A percentile compares a stretch with the other conserved stretches of the same genome.
These are phyloP conservation scores for Malacoctenus gilli DNA, from an alignment of 2,797 vertebrate species.

Conservation along the genomic window DNA sequence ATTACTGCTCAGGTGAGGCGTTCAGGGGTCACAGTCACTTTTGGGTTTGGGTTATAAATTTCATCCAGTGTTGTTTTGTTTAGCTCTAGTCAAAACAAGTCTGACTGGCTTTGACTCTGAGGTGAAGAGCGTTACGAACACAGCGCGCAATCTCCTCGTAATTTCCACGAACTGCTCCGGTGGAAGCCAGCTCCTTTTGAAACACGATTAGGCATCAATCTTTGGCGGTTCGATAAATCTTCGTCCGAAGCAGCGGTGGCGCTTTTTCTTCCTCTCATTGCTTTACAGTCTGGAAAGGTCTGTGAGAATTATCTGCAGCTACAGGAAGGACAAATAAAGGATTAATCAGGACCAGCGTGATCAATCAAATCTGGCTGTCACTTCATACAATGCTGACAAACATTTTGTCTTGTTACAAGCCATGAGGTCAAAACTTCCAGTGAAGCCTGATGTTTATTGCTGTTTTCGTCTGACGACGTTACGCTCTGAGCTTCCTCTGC, in stretches of 20 bases:
- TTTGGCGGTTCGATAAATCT: slow-evolving; percentile 58
- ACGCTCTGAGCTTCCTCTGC: no score
- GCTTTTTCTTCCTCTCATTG: slow-evolving; percentile 36
- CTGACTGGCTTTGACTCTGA: slow-evolving; percentile 36
- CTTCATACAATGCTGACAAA: slow-evolving; percentile 24
- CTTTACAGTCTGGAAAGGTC: slow-evolving; percentile 20
- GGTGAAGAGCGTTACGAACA: slow-evolving; percentile 32
- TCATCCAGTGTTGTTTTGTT: slow-evolving; percentile 4
- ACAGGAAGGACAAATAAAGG: slow-evolving; percentile 13
- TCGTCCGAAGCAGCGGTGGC: slow-evolving; percentile 27
- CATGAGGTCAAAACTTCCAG: slow-evolving; percentile 10
- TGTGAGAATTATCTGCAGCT: slow-evolving; percentile 20
- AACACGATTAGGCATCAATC: slow-evolving; percentile 37
- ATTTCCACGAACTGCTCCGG: slow-evolving; percentile 49
- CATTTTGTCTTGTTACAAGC: slow-evolving; percentile 10
- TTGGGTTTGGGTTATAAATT: no score
- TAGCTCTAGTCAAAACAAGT: slow-evolving; percentile 21
- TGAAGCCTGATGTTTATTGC: slow-evolving; percentile 6
- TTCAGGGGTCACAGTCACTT: not conserved
- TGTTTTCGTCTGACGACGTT: no score
- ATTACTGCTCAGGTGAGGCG: not conserved
- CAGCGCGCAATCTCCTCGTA: slow-evolving; percentile 37
- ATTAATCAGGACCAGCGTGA: slow-evolving; percentile 12
- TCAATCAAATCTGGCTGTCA: slow-evolving; percentile 1
- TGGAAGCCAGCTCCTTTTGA: slow-evolving; percentile 28